Conservation (phyloP, 1,140 invertebrate genomes). For the Penaeus chinensis region DNA sequence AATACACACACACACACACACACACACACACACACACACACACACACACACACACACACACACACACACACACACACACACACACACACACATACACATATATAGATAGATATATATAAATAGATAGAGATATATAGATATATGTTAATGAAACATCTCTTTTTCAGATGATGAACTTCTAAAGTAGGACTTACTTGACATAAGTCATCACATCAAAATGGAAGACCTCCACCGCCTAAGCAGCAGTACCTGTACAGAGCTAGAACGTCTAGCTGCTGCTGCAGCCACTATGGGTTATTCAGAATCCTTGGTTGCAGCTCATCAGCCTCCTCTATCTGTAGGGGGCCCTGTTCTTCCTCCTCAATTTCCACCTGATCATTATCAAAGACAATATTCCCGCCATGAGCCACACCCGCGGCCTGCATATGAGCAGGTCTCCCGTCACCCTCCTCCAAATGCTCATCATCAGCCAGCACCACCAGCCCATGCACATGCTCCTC, state of each 20-base stretch:
- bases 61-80: no score
- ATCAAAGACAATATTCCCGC: constrained; percentile 33
- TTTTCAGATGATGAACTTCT: no score
- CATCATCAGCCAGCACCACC: constrained; percentile 51
- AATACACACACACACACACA: no score
- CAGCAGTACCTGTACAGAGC: constrained; percentile 41
- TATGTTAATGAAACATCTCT: no score
- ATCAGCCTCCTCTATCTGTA: constrained; percentile 40
- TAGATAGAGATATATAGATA: no score
- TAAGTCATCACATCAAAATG: constrained; percentile 23
- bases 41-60: no score
- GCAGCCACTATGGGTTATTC: constrained; percentile 58
- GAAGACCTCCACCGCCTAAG: constrained; percentile 47
- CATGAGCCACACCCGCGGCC: constrained; percentile 33
- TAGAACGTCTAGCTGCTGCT: constrained; percentile 52
- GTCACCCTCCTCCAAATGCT: constrained; percentile 38
- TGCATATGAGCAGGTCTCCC: constrained; percentile 37
- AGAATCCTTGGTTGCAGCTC: constrained; percentile 37
- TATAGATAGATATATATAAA: no score
- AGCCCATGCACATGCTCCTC: constrained; percentile 34
- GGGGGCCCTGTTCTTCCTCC: constrained; percentile 34
- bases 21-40: no score
- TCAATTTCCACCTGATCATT: constrained; percentile 46
- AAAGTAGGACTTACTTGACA: no score
- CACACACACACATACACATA: no score